Conservation (phyloP, 2,888 invertebrate genomes). For the Drosophila diplacantha region DNA sequence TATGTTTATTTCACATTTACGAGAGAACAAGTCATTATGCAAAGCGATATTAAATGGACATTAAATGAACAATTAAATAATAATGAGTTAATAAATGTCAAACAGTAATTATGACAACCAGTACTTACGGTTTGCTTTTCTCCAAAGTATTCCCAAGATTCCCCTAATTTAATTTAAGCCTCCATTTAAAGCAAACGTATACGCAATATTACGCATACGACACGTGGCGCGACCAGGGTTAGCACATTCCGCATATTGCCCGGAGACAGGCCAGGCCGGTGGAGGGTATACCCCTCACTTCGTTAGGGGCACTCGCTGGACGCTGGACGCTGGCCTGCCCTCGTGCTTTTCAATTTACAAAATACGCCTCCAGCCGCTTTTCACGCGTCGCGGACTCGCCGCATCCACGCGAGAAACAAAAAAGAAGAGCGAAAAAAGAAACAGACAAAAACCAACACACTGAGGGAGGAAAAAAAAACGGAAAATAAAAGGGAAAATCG, state of each 20-base stretch:
- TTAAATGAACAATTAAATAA: not conserved
- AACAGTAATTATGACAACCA: no score
- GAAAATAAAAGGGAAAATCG: conserved; percentile 26
- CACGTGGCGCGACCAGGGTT: not conserved
- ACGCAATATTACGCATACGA: conserved; percentile 4
- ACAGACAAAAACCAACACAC: not conserved
- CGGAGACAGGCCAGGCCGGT: not conserved
- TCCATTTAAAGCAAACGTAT: not conserved
- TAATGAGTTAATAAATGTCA: not conserved
- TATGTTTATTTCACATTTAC: not conserved
- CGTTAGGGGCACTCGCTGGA: conserved; percentile 7
- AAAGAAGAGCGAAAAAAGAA: not conserved
- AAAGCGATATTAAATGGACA: not conserved
- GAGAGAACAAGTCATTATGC: not conserved
- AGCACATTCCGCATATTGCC: not conserved
- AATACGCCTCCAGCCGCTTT: conserved; percentile 45
- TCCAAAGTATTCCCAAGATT: not conserved
- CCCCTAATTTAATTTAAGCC: not conserved
- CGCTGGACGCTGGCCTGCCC: not conserved
- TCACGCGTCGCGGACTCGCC: conserved; percentile 37
- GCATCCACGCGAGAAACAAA: conserved; percentile 1
- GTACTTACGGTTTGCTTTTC: no score
- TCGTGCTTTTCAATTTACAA: conserved; percentile 45
- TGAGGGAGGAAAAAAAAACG: not conserved
- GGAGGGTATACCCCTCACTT: conserved; percentile 6